Percentiles rank a stretch among this genome's conserved stretches.
Conservation (phyloP, 1,140 invertebrate genomes). For the Pseudomyrmex cubaensis region DNA sequence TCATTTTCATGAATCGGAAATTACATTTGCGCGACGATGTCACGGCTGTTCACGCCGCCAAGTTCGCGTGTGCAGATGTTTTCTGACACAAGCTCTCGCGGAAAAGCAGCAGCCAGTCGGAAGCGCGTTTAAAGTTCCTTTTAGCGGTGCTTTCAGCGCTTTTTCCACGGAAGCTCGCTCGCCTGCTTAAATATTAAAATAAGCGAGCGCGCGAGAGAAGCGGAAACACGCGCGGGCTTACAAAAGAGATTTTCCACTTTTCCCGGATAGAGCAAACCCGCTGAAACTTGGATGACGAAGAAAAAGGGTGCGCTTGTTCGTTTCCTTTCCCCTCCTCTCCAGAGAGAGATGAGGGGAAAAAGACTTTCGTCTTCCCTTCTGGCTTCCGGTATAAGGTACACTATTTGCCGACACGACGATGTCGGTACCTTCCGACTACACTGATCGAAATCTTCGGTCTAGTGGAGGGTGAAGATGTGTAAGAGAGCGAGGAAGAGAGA, state of each 20-base stretch:
- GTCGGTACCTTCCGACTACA: neutral
- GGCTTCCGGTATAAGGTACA: conserved; percentile 47
- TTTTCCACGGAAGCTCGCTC: conserved; percentile 68
- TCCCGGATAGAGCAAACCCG: conserved; percentile 51
- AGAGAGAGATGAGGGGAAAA: neutral
- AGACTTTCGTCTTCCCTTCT: neutral
- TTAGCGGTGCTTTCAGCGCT: conserved; percentile 78
- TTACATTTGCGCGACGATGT: conserved; percentile 64
- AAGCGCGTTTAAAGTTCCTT: conserved; percentile 73
- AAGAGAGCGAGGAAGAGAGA: neutral
- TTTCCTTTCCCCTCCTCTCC: neutral
- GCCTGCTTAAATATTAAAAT: conserved; percentile 80
- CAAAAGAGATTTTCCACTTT: conserved; percentile 82
- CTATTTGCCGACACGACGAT: conserved; percentile 51
- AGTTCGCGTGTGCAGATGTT: neutral
- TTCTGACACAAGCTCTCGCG: neutral
- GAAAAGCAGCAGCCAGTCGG: conserved; percentile 32
- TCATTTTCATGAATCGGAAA: conserved; percentile 76
- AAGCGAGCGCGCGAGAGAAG: conserved; percentile 72
- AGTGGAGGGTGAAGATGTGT: neutral
- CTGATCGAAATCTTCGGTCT: conserved; percentile 28
- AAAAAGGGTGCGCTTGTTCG: conserved; percentile 47
- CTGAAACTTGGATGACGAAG: conserved; percentile 2
- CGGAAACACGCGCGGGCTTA: conserved; percentile 78
- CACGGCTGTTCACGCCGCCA: conserved; percentile 24